Conservation (phyloP, 2,113 vertebrate species). For the Psephotus haematonotus region DNA sequence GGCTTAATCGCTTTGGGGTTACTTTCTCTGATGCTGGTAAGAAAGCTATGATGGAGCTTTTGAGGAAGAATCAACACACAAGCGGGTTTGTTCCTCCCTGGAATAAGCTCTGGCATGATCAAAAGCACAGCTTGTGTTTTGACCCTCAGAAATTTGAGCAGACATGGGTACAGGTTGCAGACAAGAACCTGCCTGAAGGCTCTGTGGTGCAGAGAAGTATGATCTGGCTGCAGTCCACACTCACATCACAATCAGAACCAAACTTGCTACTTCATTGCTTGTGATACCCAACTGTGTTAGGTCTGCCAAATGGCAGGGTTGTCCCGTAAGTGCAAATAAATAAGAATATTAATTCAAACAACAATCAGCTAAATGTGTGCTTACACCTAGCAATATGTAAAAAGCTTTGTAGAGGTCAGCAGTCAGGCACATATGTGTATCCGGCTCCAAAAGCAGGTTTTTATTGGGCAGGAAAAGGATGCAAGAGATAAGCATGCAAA, state of each 20-base stretch:
- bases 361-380: background rate
- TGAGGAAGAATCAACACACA: background rate
- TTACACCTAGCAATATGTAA: background rate
- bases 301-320: background rate
- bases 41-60: background rate
- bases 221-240: background rate
- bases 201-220: background rate
- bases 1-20: background rate
- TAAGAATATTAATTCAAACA: background rate
- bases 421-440: conserved; percentile 4
- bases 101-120: background rate
- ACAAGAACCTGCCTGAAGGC: background rate
- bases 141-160: background rate
- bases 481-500: conserved; percentile 45
- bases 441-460: conserved; percentile 35
- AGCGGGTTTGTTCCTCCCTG: background rate
- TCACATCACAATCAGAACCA: background rate
- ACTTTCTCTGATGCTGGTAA: background rate
- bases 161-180: background rate
- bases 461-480: conserved; percentile 60
- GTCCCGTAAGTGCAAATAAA: background rate
- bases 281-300: background rate
- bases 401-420: conserved; percentile 27
- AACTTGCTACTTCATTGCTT: background rate
- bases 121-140: background rate